phyloP scores from a whole-genome alignment of 1,140 invertebrate species.

The Archivesica marissinica region DNA sequence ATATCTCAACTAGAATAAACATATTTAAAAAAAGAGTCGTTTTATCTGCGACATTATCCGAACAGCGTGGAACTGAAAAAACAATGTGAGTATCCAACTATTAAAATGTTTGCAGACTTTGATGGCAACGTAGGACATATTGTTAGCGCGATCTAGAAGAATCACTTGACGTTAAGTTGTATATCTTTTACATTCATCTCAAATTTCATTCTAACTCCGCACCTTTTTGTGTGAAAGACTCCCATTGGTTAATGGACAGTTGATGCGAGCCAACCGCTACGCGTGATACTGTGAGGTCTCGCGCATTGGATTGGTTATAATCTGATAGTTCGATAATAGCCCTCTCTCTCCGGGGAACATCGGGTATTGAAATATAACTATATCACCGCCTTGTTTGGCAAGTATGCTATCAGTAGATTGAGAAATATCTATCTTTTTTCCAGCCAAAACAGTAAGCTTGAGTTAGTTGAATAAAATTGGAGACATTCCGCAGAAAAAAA shows the following conservation, averaged over 20 bases:
- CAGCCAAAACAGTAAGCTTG: too few relatives aligned
- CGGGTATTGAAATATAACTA: slow-evolving; percentile 49
- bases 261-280: slow-evolving; percentile 63
- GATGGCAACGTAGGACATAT: slow-evolving; percentile 48
- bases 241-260: slow-evolving; percentile 61
- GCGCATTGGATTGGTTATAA: slow-evolving; percentile 55
- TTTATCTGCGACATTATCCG: neutral
- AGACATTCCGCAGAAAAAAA: too few relatives aligned
- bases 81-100: neutral
- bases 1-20: too few relatives aligned
- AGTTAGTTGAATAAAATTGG: too few relatives aligned
- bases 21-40: too few relatives aligned
- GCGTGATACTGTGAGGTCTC: slow-evolving; percentile 42
- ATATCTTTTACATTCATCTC: slow-evolving; percentile 66
- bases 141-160: slow-evolving; percentile 47
- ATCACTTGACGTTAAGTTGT: slow-evolving; percentile 60
- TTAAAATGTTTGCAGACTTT: slow-evolving; percentile 37
- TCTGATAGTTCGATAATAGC: slow-evolving; percentile 51
- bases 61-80: neutral
- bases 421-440: slow-evolving; percentile 25
- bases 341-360: slow-evolving; percentile 44
- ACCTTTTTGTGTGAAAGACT: slow-evolving; percentile 66
- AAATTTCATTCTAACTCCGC: slow-evolving; percentile 61
- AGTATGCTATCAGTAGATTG: slow-evolving; percentile 9
- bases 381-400: slow-evolving; percentile 53